These are phyloP conservation scores for Linepithema humile DNA, from an alignment of 1,140 invertebrate species.

Conservation along the genomic window DNA sequence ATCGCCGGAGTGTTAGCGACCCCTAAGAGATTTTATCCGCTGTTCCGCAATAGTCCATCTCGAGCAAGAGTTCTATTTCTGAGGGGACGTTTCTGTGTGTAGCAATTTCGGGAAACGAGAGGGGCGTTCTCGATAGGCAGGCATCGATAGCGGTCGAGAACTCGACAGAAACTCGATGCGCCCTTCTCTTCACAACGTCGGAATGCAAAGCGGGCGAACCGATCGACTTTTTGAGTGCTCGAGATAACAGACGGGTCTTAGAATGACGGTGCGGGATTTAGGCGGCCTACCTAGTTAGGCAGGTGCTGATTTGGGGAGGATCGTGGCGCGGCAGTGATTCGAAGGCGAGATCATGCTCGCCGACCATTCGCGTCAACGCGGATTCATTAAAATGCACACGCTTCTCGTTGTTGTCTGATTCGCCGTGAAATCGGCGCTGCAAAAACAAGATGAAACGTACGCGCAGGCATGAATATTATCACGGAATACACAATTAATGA, in stretches of 20 bases:
- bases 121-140: neutral
- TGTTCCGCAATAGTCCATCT: conserved; percentile 25
- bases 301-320: conserved; percentile 80
- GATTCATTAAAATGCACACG: conserved; percentile 63
- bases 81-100: neutral
- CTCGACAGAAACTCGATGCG: neutral
- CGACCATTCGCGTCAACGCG: conserved; percentile 21
- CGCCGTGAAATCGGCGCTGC: conserved; percentile 28
- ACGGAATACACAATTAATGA: neutral
- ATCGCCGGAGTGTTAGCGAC: conserved; percentile 8
- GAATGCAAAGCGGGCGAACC: conserved; percentile 5
- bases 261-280: conserved; percentile 74
- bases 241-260: conserved; percentile 51
- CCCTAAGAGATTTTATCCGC: conserved; percentile 38
- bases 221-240: conserved; percentile 20
- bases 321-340: conserved; percentile 63
- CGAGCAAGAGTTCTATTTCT: conserved; percentile 6
- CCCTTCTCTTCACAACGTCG: neutral
- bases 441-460: neutral
- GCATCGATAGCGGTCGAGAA: neutral
- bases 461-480: neutral
- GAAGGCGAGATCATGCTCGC: conserved; percentile 45
- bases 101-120: conserved; percentile 40
- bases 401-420: conserved; percentile 1
- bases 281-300: conserved; percentile 68